These are phyloP conservation scores for Brenthis daphne DNA, from an alignment of 2,888 invertebrate species.

Conservation along the genomic window DNA sequence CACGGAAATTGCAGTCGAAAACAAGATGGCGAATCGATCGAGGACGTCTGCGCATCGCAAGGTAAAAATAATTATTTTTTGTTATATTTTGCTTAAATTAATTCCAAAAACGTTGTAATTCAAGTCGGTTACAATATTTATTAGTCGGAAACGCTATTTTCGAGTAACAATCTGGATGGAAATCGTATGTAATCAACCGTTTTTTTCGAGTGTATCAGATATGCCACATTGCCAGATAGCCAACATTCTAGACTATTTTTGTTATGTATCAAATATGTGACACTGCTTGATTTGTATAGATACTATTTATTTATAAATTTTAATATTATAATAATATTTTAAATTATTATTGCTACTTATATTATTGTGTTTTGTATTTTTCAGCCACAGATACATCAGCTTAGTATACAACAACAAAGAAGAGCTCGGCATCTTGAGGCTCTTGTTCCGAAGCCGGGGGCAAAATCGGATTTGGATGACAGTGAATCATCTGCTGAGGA, in stretches of 20 bases:
- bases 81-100: background rate
- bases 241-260: background rate
- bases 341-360: slow-evolving; percentile 4
- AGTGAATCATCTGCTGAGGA: slow-evolving; percentile 28
- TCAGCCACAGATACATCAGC: background rate
- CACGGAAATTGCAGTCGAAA: slow-evolving; percentile 21
- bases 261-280: slow-evolving; percentile 15
- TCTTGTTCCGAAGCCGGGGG: slow-evolving; percentile 35
- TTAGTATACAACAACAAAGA: slow-evolving; percentile 12
- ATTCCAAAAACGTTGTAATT: background rate
- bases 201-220: slow-evolving; percentile 10
- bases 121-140: slow-evolving; percentile 1
- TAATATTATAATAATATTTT: slow-evolving; percentile 7
- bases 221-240: slow-evolving; percentile 16
- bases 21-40: slow-evolving; percentile 33
- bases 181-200: background rate
- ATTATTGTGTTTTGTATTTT: background rate
- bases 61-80: slow-evolving; percentile 23
- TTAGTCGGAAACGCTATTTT: background rate
- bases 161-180: background rate
- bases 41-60: slow-evolving; percentile 29
- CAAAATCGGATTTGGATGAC: slow-evolving; percentile 33
- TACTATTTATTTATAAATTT: background rate
- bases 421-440: slow-evolving; percentile 20
- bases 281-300: slow-evolving; percentile 18